Base-by-base conservation (phyloP, 2,888 invertebrate species). In the Aromia moschata region DNA sequence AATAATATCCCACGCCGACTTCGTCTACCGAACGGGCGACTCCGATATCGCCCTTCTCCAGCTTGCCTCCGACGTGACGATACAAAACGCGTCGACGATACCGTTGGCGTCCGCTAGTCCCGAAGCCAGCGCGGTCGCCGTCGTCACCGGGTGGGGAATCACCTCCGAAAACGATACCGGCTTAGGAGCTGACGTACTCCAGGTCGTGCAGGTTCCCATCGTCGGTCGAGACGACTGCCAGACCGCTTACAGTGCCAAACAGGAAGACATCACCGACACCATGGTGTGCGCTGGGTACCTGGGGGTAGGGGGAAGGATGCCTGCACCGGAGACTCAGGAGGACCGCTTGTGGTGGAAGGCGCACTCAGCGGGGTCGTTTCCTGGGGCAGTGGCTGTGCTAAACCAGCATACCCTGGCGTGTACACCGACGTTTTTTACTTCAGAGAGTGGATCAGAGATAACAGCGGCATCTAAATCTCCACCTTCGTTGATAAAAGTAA, bases 291-390 rank as follows among this genome's bases (percentile, higher is more conserved):
- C 56, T 2, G 49, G 38, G 2, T 36, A 44, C 16, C 17, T 49
- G n/a, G 20, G 37, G 1, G 30, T n/a, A 30, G 56, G 56, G 0
- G n/a, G n/a, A 51, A 57, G 36, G 56, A 57, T 30, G 11, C 56
- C 10, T 57, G 56, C n/a, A 44, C 51, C 16, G 56, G 56, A 2
- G 56, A 57, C 51, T 57, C 56, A 7, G 56, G 56, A 10, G 56
- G 56, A 16, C 51, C 56, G 3, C 36, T 33, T 5, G 56, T 44
- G 7, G 20, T 57, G 11, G 31, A 44, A 7, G 56, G 38, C 2
- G 44, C 33, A 3, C 15, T 44, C 1, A 38, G 15, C 11, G 56
- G 56, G 7, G 10, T 51, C 0, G 37, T 44, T 14, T 44, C 44
- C 1, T 44, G 44, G 44, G 30, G 25, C 3, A 30, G 12, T 12